phyloP scores from a whole-genome alignment of 1,140 invertebrate genomes.

The Protaetia brevitarsis region DNA sequence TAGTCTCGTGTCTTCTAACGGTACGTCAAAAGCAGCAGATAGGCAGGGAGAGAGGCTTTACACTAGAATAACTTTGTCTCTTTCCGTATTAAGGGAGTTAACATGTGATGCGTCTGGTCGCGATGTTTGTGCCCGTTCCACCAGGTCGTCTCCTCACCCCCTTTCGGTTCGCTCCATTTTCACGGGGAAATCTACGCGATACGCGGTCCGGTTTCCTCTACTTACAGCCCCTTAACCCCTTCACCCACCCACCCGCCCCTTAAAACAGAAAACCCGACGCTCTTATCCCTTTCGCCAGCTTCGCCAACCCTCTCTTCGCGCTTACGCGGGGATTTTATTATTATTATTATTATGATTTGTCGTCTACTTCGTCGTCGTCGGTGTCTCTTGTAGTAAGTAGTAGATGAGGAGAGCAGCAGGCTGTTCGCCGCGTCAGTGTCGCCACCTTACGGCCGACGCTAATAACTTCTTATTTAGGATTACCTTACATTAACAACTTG shows the following conservation, averaged over 20 bases:
- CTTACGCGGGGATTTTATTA: conserved; percentile 4
- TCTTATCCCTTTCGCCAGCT: not conserved
- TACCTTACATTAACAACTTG: conserved; percentile 16
- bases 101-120: conserved; percentile 12
- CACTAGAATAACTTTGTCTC: conserved; percentile 16
- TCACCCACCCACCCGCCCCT: too few species aligned
- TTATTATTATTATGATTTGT: conserved; percentile 12
- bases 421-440: conserved; percentile 5
- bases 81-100: conserved; percentile 13
- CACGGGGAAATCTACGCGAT: not conserved
- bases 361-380: too few species aligned
- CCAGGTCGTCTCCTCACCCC: not conserved
- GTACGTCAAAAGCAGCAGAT: too few species aligned
- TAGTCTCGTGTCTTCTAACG: not conserved
- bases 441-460: conserved; percentile 11
- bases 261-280: too few species aligned
- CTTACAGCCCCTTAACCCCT: too few species aligned
- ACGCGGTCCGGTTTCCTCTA: not conserved
- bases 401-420: not conserved
- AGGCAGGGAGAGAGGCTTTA: too few species aligned
- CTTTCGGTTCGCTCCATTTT: not conserved
- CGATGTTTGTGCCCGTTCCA: not conserved
- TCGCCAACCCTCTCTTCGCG: not conserved
- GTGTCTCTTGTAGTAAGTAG: too few species aligned
- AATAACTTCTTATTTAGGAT: conserved; percentile 16